These are phyloP conservation scores for Boulengerochromis microlepis DNA, from an alignment of 2,113 vertebrate genomes.

Conservation along the genomic window DNA sequence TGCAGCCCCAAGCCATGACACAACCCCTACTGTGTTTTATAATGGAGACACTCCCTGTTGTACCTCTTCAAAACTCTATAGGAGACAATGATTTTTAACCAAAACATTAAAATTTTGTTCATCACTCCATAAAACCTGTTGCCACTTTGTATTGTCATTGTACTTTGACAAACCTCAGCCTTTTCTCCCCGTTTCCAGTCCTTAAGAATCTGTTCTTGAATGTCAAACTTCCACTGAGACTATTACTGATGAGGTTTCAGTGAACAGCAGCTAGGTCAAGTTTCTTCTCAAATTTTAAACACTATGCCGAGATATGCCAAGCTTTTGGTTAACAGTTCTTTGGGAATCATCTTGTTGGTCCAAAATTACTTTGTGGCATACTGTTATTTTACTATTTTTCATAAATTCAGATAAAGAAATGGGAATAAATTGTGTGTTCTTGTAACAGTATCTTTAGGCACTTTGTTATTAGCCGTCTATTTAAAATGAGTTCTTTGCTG, in stretches of 20 bases:
- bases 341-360: not conserved
- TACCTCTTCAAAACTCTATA: not conserved
- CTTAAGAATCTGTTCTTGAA: not conserved
- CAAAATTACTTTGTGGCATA: not conserved
- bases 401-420: not conserved
- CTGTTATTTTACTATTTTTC: not conserved
- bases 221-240: not conserved
- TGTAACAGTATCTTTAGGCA: not conserved
- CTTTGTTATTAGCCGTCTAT: not conserved
- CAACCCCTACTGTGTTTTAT: not conserved
- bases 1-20: not conserved
- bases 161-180: not conserved
- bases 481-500: not conserved
- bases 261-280: not conserved
- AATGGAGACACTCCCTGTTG: not conserved
- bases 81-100: not conserved
- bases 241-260: not conserved
- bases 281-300: not conserved
- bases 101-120: not conserved
- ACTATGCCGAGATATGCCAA: not conserved
- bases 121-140: not conserved
- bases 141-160: not conserved
- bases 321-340: not conserved
- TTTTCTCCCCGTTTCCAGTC: not conserved
- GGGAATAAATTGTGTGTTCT: not conserved